Percentiles rank a stretch among this genome's conserved stretches.
Conservation (phyloP, 1,140 invertebrate species). For the Drosophila subpulchrella region DNA sequence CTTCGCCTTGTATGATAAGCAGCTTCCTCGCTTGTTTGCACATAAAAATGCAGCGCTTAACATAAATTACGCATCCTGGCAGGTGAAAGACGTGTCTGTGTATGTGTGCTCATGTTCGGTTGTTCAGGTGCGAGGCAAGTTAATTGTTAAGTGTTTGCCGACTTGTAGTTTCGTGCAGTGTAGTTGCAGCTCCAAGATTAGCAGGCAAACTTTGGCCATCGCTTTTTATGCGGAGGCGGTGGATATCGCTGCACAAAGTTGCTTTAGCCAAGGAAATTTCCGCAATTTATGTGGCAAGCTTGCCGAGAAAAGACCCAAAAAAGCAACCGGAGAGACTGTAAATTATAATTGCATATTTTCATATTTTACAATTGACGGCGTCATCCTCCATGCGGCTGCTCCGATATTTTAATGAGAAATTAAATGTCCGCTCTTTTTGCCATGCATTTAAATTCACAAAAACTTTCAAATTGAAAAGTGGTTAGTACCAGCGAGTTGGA, state of each 20-base stretch:
- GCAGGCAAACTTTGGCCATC: conserved; percentile 70
- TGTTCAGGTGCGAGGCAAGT: conserved; percentile 67
- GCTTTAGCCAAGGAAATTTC: conserved; percentile 51
- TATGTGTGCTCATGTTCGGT: conserved; percentile 17
- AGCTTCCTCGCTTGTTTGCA: conserved; percentile 80
- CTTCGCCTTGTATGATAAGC: conserved; percentile 64
- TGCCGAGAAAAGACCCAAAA: conserved; percentile 32
- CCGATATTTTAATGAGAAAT: conserved; percentile 65
- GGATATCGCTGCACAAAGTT: conserved; percentile 61
- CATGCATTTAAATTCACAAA: conserved; percentile 56
- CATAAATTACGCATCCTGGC: conserved; percentile 79
- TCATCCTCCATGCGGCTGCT: conserved; percentile 44
- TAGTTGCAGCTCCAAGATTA: conserved; percentile 55
- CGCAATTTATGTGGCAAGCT: conserved; percentile 67
- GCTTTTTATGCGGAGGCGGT: conserved; percentile 49
- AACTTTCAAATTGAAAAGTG: conserved; percentile 63
- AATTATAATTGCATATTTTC: conserved; percentile 83
- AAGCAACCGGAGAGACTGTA: conserved; percentile 52
- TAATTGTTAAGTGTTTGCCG: conserved; percentile 79
- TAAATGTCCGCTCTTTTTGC: conserved; percentile 58
- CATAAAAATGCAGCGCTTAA: conserved; percentile 80
- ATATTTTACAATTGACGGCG: conserved; percentile 80
- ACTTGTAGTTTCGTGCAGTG: conserved; percentile 52
- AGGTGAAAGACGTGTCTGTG: conserved; percentile 31
- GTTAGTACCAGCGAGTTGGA: conserved; percentile 8